phyloP scores from a whole-genome alignment of 2,797 vertebrate species.

The Neopelma chrysocephalum region DNA sequence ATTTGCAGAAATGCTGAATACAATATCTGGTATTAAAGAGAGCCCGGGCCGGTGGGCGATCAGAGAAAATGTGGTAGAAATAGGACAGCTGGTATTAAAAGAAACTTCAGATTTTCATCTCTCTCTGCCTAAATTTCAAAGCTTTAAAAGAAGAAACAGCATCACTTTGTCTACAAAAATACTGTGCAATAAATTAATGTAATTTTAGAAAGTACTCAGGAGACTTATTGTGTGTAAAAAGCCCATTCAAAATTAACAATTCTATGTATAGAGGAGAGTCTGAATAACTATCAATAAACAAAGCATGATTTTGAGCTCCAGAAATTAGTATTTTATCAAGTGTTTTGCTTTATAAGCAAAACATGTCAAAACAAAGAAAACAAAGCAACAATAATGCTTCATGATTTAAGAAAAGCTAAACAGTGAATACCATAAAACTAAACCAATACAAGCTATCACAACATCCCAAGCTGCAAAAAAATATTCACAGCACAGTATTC shows the following conservation, averaged over 20 bases:
- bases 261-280: not conserved
- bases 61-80: not conserved
- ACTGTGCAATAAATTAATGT: not conserved
- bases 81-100: not conserved
- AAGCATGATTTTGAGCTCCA: not conserved
- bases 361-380: conserved; percentile 49
- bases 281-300: conserved; percentile 19
- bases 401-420: conserved; percentile 9
- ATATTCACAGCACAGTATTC: not conserved
- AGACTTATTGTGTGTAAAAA: not conserved
- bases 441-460: not conserved
- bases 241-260: conserved; percentile 5
- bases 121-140: not conserved
- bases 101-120: not conserved
- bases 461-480: not conserved
- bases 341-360: conserved; percentile 40
- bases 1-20: not conserved
- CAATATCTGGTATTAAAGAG: not conserved
- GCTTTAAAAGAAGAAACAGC: not conserved
- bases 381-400: conserved; percentile 1
- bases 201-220: not conserved
- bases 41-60: not conserved
- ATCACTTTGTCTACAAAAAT: not conserved
- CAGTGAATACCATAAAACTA: not conserved
- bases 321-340: conserved; percentile 40